These are phyloP conservation scores for Corythornis cristatus DNA, from an alignment of 2,113 vertebrate genomes.

Conservation along the genomic window DNA sequence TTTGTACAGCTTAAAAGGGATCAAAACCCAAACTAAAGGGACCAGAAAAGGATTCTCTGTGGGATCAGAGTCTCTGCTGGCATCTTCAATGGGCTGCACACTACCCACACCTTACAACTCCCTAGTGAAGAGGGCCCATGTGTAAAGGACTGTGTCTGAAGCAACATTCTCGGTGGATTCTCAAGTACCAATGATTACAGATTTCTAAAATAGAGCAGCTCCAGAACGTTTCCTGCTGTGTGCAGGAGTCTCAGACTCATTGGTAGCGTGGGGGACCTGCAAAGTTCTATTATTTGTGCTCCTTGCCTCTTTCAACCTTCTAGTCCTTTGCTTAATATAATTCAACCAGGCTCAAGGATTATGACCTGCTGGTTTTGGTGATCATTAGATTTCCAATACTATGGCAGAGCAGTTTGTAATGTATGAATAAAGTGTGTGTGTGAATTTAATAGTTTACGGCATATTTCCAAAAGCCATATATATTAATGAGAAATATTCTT, in stretches of 20 bases:
- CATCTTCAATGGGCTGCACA: neutral
- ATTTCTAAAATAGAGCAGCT: neutral
- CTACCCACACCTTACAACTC: neutral
- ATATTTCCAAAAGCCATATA: neutral
- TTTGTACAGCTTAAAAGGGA: neutral
- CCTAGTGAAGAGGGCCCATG: rapidly evolving
- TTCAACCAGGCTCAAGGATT: neutral
- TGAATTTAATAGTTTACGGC: neutral
- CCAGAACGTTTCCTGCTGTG: neutral
- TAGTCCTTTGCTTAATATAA: neutral
- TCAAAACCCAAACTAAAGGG: neutral
- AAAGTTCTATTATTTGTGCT: neutral
- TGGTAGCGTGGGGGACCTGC: neutral
- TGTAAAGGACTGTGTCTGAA: neutral
- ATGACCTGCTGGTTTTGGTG: neutral
- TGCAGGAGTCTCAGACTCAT: neutral
- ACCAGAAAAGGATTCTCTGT: neutral
- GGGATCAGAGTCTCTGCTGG: neutral
- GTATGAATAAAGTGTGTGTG: neutral
- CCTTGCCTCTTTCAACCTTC: neutral
- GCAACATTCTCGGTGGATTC: neutral
- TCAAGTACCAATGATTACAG: neutral
- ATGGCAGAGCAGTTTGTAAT: neutral
- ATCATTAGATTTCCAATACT: neutral
- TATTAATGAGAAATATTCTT: neutral